phyloP scores from a whole-genome alignment of 2,797 vertebrate genomes.

The Halcyon smyrnensis region DNA sequence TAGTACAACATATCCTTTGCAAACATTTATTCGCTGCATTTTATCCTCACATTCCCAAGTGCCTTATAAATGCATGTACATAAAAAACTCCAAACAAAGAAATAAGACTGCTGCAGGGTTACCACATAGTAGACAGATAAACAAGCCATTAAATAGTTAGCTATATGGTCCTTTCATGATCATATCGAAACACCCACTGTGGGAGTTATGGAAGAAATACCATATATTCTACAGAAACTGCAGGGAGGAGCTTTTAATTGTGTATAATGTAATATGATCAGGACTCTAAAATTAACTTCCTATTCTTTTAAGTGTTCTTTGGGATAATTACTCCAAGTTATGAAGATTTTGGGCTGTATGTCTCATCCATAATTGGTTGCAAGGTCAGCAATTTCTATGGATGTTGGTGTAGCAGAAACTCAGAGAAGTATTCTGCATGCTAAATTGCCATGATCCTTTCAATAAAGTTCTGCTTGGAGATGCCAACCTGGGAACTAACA shows the following conservation, averaged over 20 bases:
- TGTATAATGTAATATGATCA: neutral
- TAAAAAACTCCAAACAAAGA: constrained; percentile 26
- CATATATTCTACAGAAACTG: neutral
- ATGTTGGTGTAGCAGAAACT: neutral
- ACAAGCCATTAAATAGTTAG: constrained; percentile 30
- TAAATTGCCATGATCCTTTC: neutral
- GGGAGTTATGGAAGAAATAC: neutral
- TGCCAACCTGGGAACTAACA: neutral
- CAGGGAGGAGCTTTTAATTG: neutral
- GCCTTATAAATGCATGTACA: neutral
- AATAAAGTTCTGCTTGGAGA: neutral
- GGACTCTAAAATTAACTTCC: neutral
- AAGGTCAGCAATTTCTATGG: neutral
- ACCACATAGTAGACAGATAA: neutral
- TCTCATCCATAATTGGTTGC: neutral
- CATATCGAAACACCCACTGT: neutral
- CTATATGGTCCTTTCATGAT: neutral
- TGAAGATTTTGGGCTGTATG: neutral
- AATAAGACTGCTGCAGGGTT: constrained; percentile 12
- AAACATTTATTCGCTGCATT: constrained; percentile 36
- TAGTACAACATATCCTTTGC: neutral
- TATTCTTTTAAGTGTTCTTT: neutral
- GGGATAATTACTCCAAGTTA: neutral
- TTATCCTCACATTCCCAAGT: constrained; percentile 4
- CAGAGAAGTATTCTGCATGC: neutral